Evolutionary conservation across 2,113 vertebrate genomes (phyloP), one percentile per base, ranked within the genome.

Genomic region (Pundamilia nyererei): DNA sequence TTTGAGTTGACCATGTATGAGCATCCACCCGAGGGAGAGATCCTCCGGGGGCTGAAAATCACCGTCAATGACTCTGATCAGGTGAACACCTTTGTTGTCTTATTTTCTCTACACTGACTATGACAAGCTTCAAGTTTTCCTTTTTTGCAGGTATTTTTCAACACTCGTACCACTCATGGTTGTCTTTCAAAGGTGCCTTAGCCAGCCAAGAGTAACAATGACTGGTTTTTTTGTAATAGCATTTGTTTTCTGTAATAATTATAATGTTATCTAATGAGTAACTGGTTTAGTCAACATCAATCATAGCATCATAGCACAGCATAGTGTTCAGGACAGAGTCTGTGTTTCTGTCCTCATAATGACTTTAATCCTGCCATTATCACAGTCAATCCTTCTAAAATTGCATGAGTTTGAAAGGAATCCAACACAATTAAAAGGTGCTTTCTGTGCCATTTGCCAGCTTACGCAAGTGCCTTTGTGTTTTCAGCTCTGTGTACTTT

Each of bases 31-130:
- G 98, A 98, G 62, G 99, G 99, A 6, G 99, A 99, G 95, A 98
- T 99, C 62, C 94, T 99, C 19, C 95, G 97, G 3, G 98, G 98
- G 7, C 40, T 99, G 85, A 98, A 97, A 96, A 99, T 99, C 89
- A 98, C 97, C 0, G 98, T 99, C 93, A 99, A 97, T 3, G 99
- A 99, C 92, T 99, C 98, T 0, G 99, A 99, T 92, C 98, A 99
- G 97, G 99, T 99, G 80, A 11, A 17, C 54, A 21, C 70, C 49
- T 7, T 40, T 42, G 17, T 4, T 19, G 26, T 88, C 9, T 35
- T 70, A 49, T 10, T 3, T 19, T 51, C n/a, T 65, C 38, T 35
- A 49, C 9, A 6, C 33, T 80, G 35, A 31, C 13, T n/a, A 21
- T 53, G 47, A 53, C 13, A 35, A 10, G 31, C 19, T 21, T 33